Evolutionary conservation across 2,888 invertebrate genomes (phyloP).

Genomic region (Euplagia quadripunctaria): DNA sequence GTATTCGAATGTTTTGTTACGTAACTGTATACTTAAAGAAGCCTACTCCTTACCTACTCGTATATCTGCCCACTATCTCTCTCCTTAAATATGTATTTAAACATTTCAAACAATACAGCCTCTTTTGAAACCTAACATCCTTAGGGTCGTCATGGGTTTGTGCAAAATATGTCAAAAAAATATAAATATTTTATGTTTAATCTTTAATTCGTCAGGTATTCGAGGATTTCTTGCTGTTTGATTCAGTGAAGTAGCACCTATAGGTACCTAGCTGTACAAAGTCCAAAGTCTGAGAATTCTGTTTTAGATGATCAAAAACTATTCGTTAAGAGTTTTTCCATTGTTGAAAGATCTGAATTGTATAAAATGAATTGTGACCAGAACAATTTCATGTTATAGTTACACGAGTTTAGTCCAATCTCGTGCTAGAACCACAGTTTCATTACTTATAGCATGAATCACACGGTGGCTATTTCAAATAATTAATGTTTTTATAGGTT

Average conservation of each 20-base stretch:
- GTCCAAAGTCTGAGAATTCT: constrained; percentile 6
- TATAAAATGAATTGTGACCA: neutral
- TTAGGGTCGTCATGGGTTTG: neutral
- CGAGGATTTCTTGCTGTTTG: neutral
- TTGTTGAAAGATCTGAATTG: neutral
- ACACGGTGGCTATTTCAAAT: neutral
- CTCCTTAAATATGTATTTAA: neutral
- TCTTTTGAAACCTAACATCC: neutral
- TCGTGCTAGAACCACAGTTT: neutral
- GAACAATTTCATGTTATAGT: neutral
- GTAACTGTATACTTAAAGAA: constrained; percentile 13
- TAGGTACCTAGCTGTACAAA: neutral
- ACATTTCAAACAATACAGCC: too few species aligned
- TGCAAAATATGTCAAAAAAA: neutral
- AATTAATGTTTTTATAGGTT: neutral
- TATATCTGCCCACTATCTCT: neutral
- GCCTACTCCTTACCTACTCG: too few species aligned
- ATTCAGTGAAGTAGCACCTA: neutral
- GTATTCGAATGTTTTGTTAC: constrained; percentile 24
- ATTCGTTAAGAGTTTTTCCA: neutral
- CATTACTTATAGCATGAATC: neutral
- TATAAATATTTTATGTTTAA: neutral
- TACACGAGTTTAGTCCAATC: neutral
- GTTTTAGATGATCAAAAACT: neutral
- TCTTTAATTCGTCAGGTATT: neutral